phyloP scores from a whole-genome alignment of 2,888 invertebrate genomes.

The Minunthozetes semirufus region DNA sequence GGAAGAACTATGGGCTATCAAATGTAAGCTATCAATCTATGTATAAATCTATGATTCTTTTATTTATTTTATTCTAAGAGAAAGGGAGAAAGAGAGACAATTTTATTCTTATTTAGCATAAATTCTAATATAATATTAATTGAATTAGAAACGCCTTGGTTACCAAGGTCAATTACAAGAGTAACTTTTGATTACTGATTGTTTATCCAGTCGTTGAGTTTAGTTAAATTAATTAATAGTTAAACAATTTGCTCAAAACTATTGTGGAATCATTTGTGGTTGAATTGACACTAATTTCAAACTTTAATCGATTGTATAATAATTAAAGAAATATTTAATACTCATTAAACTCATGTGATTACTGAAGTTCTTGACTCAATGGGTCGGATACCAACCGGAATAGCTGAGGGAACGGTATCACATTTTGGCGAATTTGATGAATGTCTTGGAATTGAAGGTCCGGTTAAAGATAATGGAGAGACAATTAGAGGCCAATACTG shows the following conservation, averaged over 20 bases:
- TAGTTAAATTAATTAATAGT: background rate
- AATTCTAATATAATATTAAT: too few species aligned
- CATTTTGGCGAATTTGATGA: constrained; percentile 35
- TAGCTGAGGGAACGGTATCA: constrained; percentile 31
- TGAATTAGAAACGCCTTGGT: too few species aligned
- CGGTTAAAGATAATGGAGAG: background rate
- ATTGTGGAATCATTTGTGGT: too few species aligned
- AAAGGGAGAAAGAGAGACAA: too few species aligned
- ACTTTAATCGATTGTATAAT: background rate
- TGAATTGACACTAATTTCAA: too few species aligned
- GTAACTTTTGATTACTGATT: too few species aligned
- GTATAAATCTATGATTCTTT: background rate
- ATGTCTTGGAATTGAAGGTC: constrained; percentile 24
- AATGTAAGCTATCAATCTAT: constrained; percentile 17
- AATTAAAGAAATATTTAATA: background rate
- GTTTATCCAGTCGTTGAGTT: background rate
- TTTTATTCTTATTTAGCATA: too few species aligned
- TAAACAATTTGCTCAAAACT: background rate
- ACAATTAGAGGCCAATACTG: constrained; percentile 31
- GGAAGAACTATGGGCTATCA: constrained; percentile 31
- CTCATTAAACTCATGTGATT: background rate
- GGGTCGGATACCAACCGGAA: constrained; percentile 31
- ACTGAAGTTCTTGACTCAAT: constrained; percentile 30
- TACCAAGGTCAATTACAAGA: too few species aligned
- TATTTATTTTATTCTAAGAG: too few species aligned